Percentiles rank a stretch among this genome's conserved stretches.
Conservation (phyloP, 2,113 vertebrate species). For the Panurus biarmicus region DNA sequence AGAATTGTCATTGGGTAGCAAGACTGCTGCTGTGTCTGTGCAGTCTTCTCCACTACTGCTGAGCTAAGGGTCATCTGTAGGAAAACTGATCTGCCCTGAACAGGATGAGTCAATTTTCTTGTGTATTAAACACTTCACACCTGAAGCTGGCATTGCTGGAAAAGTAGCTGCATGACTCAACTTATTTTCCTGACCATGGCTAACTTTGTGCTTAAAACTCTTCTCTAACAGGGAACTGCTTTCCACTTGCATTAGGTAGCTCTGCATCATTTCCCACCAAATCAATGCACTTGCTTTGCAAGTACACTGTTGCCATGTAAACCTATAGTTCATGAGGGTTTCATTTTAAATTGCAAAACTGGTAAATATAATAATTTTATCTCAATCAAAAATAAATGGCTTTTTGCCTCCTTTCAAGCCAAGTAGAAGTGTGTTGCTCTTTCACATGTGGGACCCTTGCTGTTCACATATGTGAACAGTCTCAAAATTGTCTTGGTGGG, state of each 20-base stretch:
- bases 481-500: background rate
- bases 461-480: background rate
- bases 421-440: background rate
- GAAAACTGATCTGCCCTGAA: background rate
- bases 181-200: background rate
- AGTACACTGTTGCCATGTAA: background rate
- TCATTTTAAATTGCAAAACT: background rate
- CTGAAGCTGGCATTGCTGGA: background rate
- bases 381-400: background rate
- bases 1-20: background rate
- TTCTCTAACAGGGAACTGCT: background rate
- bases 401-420: background rate
- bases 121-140: background rate
- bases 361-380: background rate
- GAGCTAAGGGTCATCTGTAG: background rate
- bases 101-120: background rate
- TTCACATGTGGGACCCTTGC: background rate
- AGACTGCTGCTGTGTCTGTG: background rate
- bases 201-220: background rate
- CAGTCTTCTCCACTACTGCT: background rate
- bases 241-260: background rate
- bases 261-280: background rate
- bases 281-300: background rate
- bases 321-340: background rate
- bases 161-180: background rate